These are phyloP conservation scores for Lithophane ornitopus DNA, from an alignment of 2,888 invertebrate genomes.

Conservation along the genomic window DNA sequence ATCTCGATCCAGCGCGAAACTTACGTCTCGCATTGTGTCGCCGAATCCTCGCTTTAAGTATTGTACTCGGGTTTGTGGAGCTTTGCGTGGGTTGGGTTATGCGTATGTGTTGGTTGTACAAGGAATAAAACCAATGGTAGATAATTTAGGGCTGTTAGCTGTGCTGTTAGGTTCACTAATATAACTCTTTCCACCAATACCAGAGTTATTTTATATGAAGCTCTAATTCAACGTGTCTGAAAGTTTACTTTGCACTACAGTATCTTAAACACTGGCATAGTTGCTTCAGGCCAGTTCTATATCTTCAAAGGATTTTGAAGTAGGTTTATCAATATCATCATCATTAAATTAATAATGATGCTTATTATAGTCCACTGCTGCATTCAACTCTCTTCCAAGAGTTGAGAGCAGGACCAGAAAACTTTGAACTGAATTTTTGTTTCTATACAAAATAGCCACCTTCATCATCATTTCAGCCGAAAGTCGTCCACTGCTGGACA, in stretches of 20 bases:
- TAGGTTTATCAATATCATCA: neutral
- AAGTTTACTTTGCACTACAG: neutral
- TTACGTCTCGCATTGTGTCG: constrained; percentile 56
- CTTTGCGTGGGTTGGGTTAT: neutral
- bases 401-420: neutral
- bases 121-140: neutral
- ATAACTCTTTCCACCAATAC: too few relatives aligned
- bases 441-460: neutral
- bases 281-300: neutral
- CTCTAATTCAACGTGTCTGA: neutral
- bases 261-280: neutral
- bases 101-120: constrained; percentile 1
- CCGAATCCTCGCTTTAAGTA: constrained; percentile 21
- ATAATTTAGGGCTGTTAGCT: neutral
- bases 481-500: too few relatives aligned
- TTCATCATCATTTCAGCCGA: too few relatives aligned
- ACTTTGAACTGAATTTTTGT: neutral
- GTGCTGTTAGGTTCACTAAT: neutral
- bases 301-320: neutral
- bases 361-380: neutral
- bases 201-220: neutral
- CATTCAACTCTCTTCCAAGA: neutral
- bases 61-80: constrained; percentile 14
- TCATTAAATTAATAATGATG: neutral
- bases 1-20: constrained; percentile 48